Base-by-base conservation (phyloP, 2,888 invertebrate species). In the Ophion ellenae region DNA sequence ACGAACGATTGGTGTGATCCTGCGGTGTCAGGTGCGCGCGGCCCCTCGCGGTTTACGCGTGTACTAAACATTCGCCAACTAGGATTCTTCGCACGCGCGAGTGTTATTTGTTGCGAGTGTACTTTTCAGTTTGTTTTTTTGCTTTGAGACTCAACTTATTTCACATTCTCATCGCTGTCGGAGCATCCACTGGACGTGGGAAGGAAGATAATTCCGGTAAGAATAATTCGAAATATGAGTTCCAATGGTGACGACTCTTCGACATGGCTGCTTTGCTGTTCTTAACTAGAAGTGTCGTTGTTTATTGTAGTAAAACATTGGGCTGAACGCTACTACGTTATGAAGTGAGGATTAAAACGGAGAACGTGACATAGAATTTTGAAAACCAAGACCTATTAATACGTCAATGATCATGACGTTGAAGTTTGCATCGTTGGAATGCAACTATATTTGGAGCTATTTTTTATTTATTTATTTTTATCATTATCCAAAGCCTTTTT, bases 151-250 rank as follows among this genome's bases (percentile, higher is more conserved):
- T 40, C 45, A 47, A 47, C 20, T 63, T 32, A 10, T 20, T 45
- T 70, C 57, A 24, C 40, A 24, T 24, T 24, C 14, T 57, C 36
- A 32, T 36, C 20, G 59, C 24, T 63, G 11, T 32, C 32, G 64
- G 74, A 75, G 64, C 57, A 59, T 70, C 69, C 67, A 57, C 32
- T 61, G 73, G 11, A 73, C 61, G 61, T 77, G 67, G 67, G 59
- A 76, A 73, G 80, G 67, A 80, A 66, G 76, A 86, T 57, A 45
- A 83, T 74, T 81, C 80, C 85, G 85, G 85, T 86, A 80, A 86
- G 82, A 61, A 57, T 66, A 70, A 36, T 69, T 11, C 7, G 28
- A 32, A 70, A 47, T 75, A 10, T 66, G 40, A 71, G 14, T 61
- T 45, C 61, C 20, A 45, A 67, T 17, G 17, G 10, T 36, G 36